Percentiles rank a stretch among this genome's conserved stretches.
Evolutionary conservation across 2,888 invertebrate species (phyloP).

Genomic region (Neoitamus cyanurus): DNA sequence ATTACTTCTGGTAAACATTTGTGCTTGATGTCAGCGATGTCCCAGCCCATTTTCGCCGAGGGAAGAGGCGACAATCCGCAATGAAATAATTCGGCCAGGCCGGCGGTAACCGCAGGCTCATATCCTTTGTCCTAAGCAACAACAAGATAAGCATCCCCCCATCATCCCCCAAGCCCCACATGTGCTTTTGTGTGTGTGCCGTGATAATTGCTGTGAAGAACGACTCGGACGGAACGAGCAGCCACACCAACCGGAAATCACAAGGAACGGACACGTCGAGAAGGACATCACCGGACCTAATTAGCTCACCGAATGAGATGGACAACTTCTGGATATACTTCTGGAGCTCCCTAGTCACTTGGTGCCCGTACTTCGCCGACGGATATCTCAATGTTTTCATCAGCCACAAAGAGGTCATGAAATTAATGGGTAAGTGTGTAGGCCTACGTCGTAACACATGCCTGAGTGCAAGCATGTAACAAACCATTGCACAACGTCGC

Average conservation of each 20-base stretch:
- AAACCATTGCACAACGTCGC: neutral
- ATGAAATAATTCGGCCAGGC: constrained; percentile 22
- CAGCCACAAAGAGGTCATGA: constrained; percentile 78
- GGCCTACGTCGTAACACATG: neutral
- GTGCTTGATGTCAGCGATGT: neutral
- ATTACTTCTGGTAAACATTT: neutral
- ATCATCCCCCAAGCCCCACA: neutral
- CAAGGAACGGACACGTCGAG: neutral
- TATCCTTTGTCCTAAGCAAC: neutral
- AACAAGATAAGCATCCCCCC: neutral
- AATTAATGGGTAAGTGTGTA: constrained; percentile 76
- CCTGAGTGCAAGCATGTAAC: neutral
- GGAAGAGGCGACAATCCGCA: neutral
- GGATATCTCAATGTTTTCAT: constrained; percentile 79
- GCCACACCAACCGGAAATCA: neutral
- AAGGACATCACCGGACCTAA: neutral
- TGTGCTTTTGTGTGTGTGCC: constrained; percentile 1
- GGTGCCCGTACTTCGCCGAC: constrained; percentile 65
- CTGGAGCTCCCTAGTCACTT: constrained; percentile 51
- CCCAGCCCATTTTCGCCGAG: neutral
- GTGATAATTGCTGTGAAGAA: neutral
- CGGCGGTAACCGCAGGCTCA: neutral
- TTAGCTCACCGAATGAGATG: constrained; percentile 47
- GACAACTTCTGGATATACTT: constrained; percentile 52
- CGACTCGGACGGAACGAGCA: neutral